Conservation (phyloP, 2,888 invertebrate genomes). For the Cotesia congregata region DNA sequence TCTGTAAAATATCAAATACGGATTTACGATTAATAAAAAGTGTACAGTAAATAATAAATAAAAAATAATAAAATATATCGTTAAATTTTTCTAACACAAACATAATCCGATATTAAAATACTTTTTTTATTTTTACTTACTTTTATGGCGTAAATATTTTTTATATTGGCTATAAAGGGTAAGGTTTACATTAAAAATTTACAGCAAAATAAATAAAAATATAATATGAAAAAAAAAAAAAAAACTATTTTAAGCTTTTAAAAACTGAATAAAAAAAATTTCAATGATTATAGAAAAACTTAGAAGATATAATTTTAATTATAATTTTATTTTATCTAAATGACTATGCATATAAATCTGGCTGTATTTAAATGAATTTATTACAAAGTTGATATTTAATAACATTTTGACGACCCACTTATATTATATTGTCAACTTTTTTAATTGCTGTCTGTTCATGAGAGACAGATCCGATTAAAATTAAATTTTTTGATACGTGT, state of each 20-base stretch:
- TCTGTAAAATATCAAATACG: conserved; percentile 67
- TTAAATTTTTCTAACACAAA: background rate
- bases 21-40: background rate
- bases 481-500: too few species aligned
- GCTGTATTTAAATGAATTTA: too few species aligned
- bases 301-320: too few species aligned
- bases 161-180: background rate
- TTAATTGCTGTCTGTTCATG: too few species aligned
- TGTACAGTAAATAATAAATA: background rate
- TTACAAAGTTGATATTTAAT: too few species aligned
- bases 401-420: too few species aligned
- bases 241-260: background rate
- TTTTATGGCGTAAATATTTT: background rate
- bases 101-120: background rate
- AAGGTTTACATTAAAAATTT: conserved; percentile 5
- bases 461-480: too few species aligned
- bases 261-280: background rate
- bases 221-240: background rate
- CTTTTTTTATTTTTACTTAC: background rate
- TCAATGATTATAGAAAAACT: too few species aligned
- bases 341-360: too few species aligned
- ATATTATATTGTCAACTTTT: too few species aligned
- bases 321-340: too few species aligned
- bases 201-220: conserved; percentile 10
- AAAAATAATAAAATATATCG: conserved; percentile 2